phyloP scores from a whole-genome alignment of 2,797 vertebrate species.

The Thaleichthys pacificus region DNA sequence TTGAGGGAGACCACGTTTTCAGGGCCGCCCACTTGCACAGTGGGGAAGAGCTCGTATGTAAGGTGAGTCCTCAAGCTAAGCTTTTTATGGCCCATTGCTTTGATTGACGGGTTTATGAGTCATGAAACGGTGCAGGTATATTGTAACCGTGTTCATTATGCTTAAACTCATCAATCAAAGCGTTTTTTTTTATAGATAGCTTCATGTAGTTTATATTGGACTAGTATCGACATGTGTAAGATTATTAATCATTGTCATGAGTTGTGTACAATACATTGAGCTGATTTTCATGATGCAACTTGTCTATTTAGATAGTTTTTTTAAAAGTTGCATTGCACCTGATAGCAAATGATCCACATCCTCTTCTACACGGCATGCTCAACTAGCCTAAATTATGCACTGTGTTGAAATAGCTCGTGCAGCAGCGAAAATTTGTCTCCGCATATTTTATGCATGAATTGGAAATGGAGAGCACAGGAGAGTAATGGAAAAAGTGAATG shows the following conservation, averaged over 20 bases:
- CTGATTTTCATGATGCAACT: not conserved
- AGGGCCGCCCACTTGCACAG: slow-evolving; percentile 97
- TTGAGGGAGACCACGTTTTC: slow-evolving; percentile 98
- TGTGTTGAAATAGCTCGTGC: slow-evolving; percentile 3
- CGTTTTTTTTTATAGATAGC: not conserved
- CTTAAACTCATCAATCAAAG: not conserved
- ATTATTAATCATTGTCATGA: no score
- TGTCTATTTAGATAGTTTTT: not conserved
- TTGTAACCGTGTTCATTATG: not conserved
- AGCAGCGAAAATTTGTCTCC: slow-evolving; percentile 13
- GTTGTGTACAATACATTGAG: no score
- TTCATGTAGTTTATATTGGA: no score
- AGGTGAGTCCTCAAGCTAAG: slow-evolving; percentile 75
- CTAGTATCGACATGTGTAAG: no score
- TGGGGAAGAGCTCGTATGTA: slow-evolving; percentile 96
- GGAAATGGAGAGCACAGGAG: slow-evolving; percentile 65
- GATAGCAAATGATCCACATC: not conserved
- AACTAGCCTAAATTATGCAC: not conserved
- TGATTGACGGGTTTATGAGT: not conserved
- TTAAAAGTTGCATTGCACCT: not conserved
- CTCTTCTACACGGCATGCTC: not conserved
- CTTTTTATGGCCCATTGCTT: slow-evolving; percentile 1
- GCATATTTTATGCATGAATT: slow-evolving; percentile 45
- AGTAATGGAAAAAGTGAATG: slow-evolving; percentile 77
- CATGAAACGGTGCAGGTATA: not conserved